phyloP scores from a whole-genome alignment of 1,140 invertebrate genomes.

The Drosophila sproati region DNA sequence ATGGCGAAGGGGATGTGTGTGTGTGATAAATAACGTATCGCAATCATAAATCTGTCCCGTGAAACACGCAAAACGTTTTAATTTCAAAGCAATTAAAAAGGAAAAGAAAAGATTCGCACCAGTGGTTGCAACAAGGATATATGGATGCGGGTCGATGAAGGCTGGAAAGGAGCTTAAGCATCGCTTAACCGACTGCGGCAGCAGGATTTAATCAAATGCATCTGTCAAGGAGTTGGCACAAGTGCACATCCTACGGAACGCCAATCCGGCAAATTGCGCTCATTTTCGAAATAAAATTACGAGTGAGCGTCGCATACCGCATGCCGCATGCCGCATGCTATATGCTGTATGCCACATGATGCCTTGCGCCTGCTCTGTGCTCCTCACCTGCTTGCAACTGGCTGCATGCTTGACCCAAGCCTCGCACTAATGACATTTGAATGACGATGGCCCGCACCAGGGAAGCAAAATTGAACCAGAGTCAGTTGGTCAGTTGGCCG shows the following conservation, averaged over 20 bases:
- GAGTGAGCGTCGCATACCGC: constrained; percentile 19
- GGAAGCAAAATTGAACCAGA: constrained; percentile 21
- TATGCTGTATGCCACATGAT: background rate
- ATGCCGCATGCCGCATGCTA: constrained; percentile 13
- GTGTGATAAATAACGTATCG: constrained; percentile 72
- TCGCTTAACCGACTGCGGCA: constrained; percentile 14
- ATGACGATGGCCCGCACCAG: constrained; percentile 47
- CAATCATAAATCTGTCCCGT: constrained; percentile 67
- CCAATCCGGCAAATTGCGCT: constrained; percentile 53
- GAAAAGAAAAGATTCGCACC: constrained; percentile 14
- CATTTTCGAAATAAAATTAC: constrained; percentile 67
- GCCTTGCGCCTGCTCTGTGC: background rate
- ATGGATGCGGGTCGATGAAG: background rate
- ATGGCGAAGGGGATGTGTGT: background rate
- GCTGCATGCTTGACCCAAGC: constrained; percentile 21
- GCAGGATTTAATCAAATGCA: constrained; percentile 70
- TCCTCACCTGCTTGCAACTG: constrained; percentile 15
- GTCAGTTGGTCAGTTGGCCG: constrained; percentile 10
- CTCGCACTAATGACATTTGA: constrained; percentile 73
- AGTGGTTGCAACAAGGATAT: background rate
- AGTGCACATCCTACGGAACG: constrained; percentile 37
- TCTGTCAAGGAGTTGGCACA: constrained; percentile 38
- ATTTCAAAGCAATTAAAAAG: constrained; percentile 74
- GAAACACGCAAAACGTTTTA: constrained; percentile 64
- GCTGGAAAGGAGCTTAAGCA: background rate